Percentiles rank a stretch among this genome's conserved stretches.
Conservation (phyloP, 2,888 invertebrate species). For the Epinotia ramella region DNA sequence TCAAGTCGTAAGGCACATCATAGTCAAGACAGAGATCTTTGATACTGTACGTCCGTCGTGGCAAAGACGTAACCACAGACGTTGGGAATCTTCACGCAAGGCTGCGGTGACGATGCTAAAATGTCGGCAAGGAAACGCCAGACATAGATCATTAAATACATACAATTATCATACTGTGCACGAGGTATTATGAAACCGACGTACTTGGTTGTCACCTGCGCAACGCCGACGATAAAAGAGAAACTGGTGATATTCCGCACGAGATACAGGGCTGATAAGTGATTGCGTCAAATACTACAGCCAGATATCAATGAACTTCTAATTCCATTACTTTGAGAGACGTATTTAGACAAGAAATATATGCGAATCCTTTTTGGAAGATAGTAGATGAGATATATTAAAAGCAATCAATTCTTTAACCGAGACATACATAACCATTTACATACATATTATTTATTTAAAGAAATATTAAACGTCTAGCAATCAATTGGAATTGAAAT, state of each 20-base stretch:
- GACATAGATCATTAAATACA: constrained; percentile 43
- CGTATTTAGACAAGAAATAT: background rate
- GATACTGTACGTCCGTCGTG: constrained; percentile 1
- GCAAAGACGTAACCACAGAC: background rate
- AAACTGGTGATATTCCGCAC: constrained; percentile 10
- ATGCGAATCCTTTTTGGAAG: background rate
- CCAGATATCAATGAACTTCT: constrained; percentile 8
- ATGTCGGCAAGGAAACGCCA: constrained; percentile 41
- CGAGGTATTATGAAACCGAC: constrained; percentile 39
- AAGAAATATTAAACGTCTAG: constrained; percentile 1
- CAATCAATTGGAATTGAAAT: background rate
- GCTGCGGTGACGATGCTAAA: constrained; percentile 9
- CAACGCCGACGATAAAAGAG: constrained; percentile 28
- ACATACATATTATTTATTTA: background rate
- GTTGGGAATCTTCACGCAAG: constrained; percentile 8
- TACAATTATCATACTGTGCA: constrained; percentile 41
- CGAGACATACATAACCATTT: background rate
- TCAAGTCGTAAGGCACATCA: background rate
- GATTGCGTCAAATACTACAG: constrained; percentile 6
- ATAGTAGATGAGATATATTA: background rate
- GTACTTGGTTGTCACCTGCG: constrained; percentile 29
- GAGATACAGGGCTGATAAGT: constrained; percentile 22
- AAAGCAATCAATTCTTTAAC: background rate
- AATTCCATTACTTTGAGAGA: background rate
- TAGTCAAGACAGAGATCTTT: background rate